Evolutionary conservation across 2,113 vertebrate species (phyloP), one percentile per base, ranked within the genome.

Genomic region (Clarias macrocephalus): DNA sequence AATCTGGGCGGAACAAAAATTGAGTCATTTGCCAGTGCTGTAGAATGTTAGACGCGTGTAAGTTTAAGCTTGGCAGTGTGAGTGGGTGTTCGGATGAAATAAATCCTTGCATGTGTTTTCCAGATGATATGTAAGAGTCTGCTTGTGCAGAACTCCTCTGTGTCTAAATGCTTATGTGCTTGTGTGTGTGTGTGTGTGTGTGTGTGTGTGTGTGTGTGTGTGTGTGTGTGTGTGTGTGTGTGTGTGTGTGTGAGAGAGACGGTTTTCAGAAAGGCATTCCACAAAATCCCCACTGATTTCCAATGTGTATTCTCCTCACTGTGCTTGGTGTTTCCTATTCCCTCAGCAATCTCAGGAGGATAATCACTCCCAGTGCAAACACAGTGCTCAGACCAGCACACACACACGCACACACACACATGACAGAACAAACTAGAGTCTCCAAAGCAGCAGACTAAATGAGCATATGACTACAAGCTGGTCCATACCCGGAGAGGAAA

Each of bases 341-440:
- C 86, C 83, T 72, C 80, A 79, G 72, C 86, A 89, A 85, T 89
- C 72, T 88, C 72, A 28, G 60, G 59, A 87, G 82, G 72, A 85
- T 79, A 83, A 83, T 83, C 77, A 68, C n/a, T 87, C 33, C 68
- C 28, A 56, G 23, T 54, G 56, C 63, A 82, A 75, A 87, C 70
- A 30, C 63, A 72, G 56, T 3, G 23, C 77, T 83, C 57, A 66
- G 37, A 87, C 73, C 77, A 59, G 18, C 56, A 62, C 57, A 28
- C 62, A 52, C 76, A 88, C 42, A 48, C 6, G 7, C 48, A 48
- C 48, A 23, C 56, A 81, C 57, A 42, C 62, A 52, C 77, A 88
- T 7, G 3, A 56, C 37, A 66, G 52, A 56, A 68, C n/a, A 18
- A 8, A n/a, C 52, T 66, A 28, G 8, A 80, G 73, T 65, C 19